phyloP scores from a whole-genome alignment of 1,140 invertebrate genomes.

The Diuraphis noxia region DNA sequence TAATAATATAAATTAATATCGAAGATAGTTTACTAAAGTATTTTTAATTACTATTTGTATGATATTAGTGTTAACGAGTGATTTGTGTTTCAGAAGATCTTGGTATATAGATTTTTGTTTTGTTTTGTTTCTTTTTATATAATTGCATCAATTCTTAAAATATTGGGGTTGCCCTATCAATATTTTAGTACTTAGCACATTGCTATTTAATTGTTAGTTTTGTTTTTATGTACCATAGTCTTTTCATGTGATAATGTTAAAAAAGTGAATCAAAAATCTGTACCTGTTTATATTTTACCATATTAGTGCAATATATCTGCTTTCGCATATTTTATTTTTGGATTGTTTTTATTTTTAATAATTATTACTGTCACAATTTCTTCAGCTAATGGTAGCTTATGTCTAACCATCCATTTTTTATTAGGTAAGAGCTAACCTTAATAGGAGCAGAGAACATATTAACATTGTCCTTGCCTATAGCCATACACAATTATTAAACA shows the following conservation, averaged over 20 bases:
- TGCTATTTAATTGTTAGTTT: conserved; percentile 14
- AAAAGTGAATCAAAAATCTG: conserved; percentile 37
- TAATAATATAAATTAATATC: background rate
- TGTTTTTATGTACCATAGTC: conserved; percentile 41
- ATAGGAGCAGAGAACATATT: background rate
- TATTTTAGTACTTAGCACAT: conserved; percentile 18
- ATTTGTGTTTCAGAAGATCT: conserved; percentile 39
- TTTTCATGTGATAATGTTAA: conserved; percentile 30
- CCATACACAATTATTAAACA: no score
- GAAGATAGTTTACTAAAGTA: conserved; percentile 36
- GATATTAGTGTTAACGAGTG: conserved; percentile 37
- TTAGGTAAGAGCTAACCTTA: background rate
- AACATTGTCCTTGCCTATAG: no score
- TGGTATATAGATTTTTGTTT: conserved; percentile 40
- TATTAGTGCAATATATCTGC: conserved; percentile 36
- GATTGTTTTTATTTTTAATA: background rate
- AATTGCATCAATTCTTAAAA: conserved; percentile 25
- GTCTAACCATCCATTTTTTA: background rate
- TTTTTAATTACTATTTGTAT: conserved; percentile 45
- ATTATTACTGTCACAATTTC: background rate
- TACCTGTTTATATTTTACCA: conserved; percentile 47
- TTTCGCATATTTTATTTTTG: background rate
- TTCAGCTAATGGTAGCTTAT: background rate
- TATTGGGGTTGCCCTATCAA: background rate
- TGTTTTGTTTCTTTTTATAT: background rate